Evolutionary conservation across 2,888 invertebrate genomes (phyloP).

Genomic region (Leptodirus hochenwartii): DNA sequence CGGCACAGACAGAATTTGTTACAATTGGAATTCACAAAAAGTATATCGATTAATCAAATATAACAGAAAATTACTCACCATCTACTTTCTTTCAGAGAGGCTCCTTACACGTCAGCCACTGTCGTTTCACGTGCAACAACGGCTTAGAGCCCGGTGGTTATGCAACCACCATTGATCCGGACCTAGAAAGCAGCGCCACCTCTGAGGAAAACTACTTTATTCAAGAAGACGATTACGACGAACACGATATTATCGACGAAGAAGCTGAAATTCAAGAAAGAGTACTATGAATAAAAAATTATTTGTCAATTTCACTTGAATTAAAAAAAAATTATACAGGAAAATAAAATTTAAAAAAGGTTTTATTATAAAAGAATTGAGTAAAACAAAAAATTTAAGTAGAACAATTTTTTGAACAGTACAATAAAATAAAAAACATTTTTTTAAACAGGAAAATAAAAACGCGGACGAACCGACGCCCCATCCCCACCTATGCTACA

Average conservation of each 20-base stretch:
- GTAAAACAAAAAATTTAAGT: not conserved
- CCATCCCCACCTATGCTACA: constrained; percentile 40
- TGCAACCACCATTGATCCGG: constrained; percentile 14
- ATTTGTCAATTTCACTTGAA: constrained; percentile 1
- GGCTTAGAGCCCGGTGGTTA: constrained; percentile 9
- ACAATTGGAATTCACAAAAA: constrained; percentile 48
- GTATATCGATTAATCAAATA: too few species aligned
- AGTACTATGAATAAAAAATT: too few species aligned
- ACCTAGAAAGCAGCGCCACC: constrained; percentile 14
- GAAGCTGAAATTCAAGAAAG: constrained; percentile 14
- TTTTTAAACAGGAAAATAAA: constrained; percentile 7
- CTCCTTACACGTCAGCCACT: constrained; percentile 43
- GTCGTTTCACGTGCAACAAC: constrained; percentile 49
- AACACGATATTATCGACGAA: constrained; percentile 23
- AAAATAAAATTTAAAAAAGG: not conserved
- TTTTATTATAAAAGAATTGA: not conserved
- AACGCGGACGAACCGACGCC: constrained; percentile 12
- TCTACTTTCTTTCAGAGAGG: constrained; percentile 30
- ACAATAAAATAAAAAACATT: constrained; percentile 2
- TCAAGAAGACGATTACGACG: constrained; percentile 24
- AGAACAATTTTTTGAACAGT: not conserved
- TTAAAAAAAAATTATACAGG: too few species aligned
- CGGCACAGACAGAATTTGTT: constrained; percentile 44
- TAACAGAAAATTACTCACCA: constrained; percentile 1
- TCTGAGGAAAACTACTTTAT: constrained; percentile 14